These are phyloP conservation scores for Turdus rufiventris DNA, from an alignment of 2,113 vertebrate genomes.

Conservation along the genomic window DNA sequence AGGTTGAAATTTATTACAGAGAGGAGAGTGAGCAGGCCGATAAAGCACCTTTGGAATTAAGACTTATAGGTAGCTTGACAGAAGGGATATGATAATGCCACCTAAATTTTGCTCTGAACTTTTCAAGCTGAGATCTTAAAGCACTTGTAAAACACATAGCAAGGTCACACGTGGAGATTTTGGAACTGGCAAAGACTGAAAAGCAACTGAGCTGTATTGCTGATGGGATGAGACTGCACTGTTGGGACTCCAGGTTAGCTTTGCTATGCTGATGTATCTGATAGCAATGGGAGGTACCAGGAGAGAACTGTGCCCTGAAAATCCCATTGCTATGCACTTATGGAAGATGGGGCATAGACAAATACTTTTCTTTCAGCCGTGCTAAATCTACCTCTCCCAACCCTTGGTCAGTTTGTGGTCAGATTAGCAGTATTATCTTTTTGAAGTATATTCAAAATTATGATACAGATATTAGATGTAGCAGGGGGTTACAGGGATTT, in stretches of 20 bases:
- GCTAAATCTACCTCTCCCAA: neutral
- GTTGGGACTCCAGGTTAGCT: neutral
- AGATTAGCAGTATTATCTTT: neutral
- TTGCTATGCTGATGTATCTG: neutral
- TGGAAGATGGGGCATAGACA: neutral
- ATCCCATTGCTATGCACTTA: rapidly evolving
- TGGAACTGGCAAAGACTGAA: neutral
- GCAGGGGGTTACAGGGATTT: neutral
- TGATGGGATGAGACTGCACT: neutral
- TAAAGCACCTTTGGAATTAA: constrained; percentile 17
- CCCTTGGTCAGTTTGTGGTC: neutral
- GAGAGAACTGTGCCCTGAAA: neutral
- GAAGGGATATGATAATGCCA: neutral
- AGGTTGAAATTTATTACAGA: constrained; percentile 31
- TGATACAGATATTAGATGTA: neutral
- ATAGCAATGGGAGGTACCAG: neutral
- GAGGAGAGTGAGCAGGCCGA: constrained; percentile 18
- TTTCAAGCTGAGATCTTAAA: neutral
- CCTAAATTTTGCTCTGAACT: neutral
- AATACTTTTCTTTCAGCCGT: neutral
- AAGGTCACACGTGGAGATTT: neutral
- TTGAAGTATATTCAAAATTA: neutral
- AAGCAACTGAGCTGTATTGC: neutral
- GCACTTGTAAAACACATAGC: neutral
- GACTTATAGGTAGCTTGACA: neutral